A percentile compares a stretch with the other conserved stretches of the same genome.
Conservation (phyloP, 2,888 invertebrate species). For the Caenorhabditis japonica region DNA sequence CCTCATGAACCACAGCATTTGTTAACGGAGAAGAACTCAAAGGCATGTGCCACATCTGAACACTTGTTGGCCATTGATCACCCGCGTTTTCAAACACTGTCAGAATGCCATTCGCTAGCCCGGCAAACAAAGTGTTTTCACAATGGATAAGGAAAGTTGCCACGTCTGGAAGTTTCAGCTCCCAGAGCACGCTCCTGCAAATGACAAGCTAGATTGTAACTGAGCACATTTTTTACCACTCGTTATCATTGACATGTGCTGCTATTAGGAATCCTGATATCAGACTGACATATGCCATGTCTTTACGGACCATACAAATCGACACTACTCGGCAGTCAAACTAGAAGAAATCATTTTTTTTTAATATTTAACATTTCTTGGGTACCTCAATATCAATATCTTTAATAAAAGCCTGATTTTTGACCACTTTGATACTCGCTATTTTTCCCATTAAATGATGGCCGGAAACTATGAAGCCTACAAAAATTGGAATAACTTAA, state of each 20-base stretch:
- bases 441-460: conserved; percentile 58
- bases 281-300: conserved; percentile 79
- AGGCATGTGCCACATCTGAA: conserved; percentile 79
- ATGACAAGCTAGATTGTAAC: no score
- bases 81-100: conserved; percentile 79
- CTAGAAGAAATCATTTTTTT: conserved; percentile 49
- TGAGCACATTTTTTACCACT: conserved; percentile 21
- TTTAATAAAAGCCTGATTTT: conserved; percentile 36
- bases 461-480: conserved; percentile 50
- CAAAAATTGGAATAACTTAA: neutral
- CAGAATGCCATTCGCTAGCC: conserved; percentile 80
- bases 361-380: neutral
- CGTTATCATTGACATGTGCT: conserved; percentile 71
- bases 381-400: conserved; percentile 53
- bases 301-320: conserved; percentile 77
- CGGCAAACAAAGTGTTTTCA: conserved; percentile 79
- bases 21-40: conserved; percentile 80
- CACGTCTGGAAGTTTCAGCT: conserved; percentile 79
- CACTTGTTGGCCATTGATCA: conserved; percentile 70
- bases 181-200: conserved; percentile 78
- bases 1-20: conserved; percentile 77
- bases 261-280: conserved; percentile 79
- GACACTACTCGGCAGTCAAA: conserved; percentile 80
- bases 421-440: conserved; percentile 39
- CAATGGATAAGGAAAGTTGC: conserved; percentile 78